phyloP scores from a whole-genome alignment of 1,140 invertebrate species.

The Zaprionus inermis region DNA sequence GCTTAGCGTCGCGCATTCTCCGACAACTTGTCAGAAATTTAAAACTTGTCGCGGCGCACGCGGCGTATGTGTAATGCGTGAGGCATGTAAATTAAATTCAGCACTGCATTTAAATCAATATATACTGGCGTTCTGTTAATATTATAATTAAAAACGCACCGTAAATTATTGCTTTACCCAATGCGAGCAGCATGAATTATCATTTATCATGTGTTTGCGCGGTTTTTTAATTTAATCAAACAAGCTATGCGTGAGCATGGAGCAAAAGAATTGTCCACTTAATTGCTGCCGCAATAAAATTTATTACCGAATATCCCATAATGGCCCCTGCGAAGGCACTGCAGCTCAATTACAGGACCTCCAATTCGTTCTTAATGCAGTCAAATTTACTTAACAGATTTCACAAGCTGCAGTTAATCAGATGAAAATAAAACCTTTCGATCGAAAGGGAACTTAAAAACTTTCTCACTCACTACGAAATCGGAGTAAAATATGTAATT shows the following conservation, averaged over 20 bases:
- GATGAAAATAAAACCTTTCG: background rate
- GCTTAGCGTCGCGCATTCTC: constrained; percentile 45
- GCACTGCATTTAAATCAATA: constrained; percentile 66
- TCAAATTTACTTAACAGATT: constrained; percentile 30
- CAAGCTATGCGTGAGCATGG: background rate
- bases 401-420: constrained; percentile 1
- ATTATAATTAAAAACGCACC: constrained; percentile 54
- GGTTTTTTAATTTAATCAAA: constrained; percentile 55
- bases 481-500: background rate
- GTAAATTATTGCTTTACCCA: constrained; percentile 17
- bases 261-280: constrained; percentile 49
- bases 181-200: constrained; percentile 23
- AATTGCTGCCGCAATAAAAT: constrained; percentile 65
- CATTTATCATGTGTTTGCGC: constrained; percentile 56
- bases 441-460: background rate
- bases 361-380: constrained; percentile 32
- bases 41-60: constrained; percentile 36
- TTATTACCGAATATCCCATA: constrained; percentile 47
- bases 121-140: constrained; percentile 8
- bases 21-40: constrained; percentile 63
- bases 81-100: constrained; percentile 55
- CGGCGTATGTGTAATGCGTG: constrained; percentile 28
- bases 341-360: constrained; percentile 34
- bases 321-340: constrained; percentile 4
- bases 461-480: background rate